These are phyloP conservation scores for Panorpa germanica DNA, from an alignment of 2,888 invertebrate species.

Conservation along the genomic window DNA sequence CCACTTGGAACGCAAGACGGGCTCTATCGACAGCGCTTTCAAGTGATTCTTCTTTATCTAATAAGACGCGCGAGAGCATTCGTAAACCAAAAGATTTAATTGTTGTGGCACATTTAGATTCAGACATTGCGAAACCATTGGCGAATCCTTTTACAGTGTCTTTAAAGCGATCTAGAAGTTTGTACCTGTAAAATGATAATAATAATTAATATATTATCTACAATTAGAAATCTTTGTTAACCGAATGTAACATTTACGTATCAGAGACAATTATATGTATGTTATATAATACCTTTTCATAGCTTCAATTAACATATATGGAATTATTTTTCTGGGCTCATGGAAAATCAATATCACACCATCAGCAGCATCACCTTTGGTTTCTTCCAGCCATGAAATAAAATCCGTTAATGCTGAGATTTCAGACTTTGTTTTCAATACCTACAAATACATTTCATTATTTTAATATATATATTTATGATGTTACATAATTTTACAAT, in stretches of 20 bases:
- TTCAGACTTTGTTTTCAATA: slow-evolving; percentile 47
- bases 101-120: slow-evolving; percentile 42
- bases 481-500: neutral
- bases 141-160: slow-evolving; percentile 52
- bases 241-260: too few species aligned
- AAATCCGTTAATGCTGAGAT: slow-evolving; percentile 42
- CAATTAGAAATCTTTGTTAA: too few species aligned
- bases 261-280: too few species aligned
- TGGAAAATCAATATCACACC: slow-evolving; percentile 44
- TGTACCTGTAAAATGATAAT: too few species aligned
- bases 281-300: slow-evolving; percentile 34
- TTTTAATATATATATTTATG: neutral
- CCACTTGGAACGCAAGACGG: slow-evolving; percentile 23
- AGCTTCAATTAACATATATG: slow-evolving; percentile 40
- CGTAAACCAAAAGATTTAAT: slow-evolving; percentile 43
- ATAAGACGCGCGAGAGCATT: slow-evolving; percentile 37
- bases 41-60: slow-evolving; percentile 32
- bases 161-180: slow-evolving; percentile 46
- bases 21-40: slow-evolving; percentile 34
- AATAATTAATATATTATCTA: too few species aligned
- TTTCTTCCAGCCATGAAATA: slow-evolving; percentile 38
- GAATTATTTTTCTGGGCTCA: slow-evolving; percentile 38
- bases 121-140: slow-evolving; percentile 48
- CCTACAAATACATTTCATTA: slow-evolving; percentile 21
- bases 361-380: slow-evolving; percentile 30